phyloP scores from a whole-genome alignment of 1,140 invertebrate genomes.

The Octopus sinensis region DNA sequence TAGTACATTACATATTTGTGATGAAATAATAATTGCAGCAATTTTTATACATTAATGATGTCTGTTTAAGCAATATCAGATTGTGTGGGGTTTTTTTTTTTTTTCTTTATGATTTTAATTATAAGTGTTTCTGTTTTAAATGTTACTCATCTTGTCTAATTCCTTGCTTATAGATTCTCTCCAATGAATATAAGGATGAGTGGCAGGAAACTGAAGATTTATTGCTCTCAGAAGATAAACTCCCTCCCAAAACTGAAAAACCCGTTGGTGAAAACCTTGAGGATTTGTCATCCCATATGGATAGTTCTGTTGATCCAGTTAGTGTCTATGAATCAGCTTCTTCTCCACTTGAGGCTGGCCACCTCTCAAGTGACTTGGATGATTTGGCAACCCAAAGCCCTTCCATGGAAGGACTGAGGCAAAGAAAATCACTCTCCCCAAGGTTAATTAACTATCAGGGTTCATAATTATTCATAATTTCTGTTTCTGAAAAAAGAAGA shows the following conservation, averaged over 20 bases:
- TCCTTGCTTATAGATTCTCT: not conserved
- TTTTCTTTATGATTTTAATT: no score
- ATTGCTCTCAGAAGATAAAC: not conserved
- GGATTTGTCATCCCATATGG: no score
- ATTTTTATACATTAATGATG: no score
- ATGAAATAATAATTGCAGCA: no score
- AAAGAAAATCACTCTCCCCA: slow-evolving; percentile 17
- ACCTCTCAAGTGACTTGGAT: not conserved
- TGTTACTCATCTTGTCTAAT: not conserved
- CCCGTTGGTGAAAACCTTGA: no score
- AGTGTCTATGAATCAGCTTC: no score
- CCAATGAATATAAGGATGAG: not conserved
- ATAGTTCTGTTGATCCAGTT: no score
- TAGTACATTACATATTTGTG: no score
- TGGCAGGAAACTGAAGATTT: not conserved
- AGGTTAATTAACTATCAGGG: not conserved
- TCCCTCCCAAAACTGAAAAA: not conserved
- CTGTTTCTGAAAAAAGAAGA: no score
- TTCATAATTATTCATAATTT: no score
- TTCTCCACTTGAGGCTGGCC: not conserved
- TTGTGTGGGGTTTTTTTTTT: no score
- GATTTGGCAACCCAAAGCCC: not conserved
- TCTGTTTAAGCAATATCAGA: no score
- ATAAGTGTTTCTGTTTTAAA: slow-evolving; percentile 6
- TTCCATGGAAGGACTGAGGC: not conserved